Evolutionary conservation across 1,140 invertebrate genomes (phyloP).

Genomic region (Neuroterus valhalla): DNA sequence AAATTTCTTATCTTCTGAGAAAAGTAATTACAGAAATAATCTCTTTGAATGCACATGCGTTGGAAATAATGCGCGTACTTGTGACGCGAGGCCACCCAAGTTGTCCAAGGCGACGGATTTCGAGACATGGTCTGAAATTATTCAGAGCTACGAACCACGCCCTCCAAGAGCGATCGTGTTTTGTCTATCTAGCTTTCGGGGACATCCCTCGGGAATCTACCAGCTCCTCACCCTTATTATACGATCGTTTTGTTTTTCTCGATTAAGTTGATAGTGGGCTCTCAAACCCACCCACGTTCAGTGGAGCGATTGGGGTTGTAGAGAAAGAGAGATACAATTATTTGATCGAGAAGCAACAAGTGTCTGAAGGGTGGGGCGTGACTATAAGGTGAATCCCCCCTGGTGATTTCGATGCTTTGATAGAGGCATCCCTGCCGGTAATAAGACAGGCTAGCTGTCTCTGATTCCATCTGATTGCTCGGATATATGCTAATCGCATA

Average conservation of each 20-base stretch:
- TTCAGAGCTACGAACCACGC: conserved; percentile 48
- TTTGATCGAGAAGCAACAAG: conserved; percentile 60
- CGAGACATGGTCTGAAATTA: conserved; percentile 44
- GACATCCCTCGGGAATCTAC: conserved; percentile 35
- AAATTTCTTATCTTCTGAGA: too few relatives aligned
- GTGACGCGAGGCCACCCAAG: conserved; percentile 52
- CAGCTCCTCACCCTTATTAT: background rate
- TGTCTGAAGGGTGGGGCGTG: conserved; percentile 42
- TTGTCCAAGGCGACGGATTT: conserved; percentile 42
- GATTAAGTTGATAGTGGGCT: background rate
- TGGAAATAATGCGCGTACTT: background rate
- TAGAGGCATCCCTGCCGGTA: conserved; percentile 31
- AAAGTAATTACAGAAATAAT: background rate
- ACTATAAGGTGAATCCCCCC: conserved; percentile 38
- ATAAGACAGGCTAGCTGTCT: conserved; percentile 4
- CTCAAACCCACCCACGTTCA: background rate
- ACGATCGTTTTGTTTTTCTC: conserved; percentile 1
- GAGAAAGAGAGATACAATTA: conserved; percentile 50
- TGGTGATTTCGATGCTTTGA: conserved; percentile 60
- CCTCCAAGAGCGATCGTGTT: conserved; percentile 48
- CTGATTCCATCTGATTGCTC: conserved; percentile 9
- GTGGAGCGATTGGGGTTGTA: background rate
- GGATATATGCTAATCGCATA: background rate
- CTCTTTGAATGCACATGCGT: conserved; percentile 4
- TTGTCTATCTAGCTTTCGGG: conserved; percentile 45